Evolutionary conservation across 2,113 vertebrate genomes (phyloP).

Genomic region (Rhodinocichla rosea): DNA sequence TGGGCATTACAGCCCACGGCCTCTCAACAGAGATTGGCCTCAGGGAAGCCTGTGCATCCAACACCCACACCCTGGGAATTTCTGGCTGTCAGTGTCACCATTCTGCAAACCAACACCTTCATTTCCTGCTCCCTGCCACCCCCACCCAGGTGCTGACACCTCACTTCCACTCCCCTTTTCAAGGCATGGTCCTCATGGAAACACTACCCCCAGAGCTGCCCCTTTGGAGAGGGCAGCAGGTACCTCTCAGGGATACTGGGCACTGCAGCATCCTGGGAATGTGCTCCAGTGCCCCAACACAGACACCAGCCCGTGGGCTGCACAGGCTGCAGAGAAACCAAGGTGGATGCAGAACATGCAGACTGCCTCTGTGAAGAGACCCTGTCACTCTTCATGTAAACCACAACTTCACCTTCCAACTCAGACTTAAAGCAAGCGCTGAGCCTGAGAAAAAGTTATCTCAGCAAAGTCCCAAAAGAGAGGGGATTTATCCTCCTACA

Average conservation of each 20-base stretch:
- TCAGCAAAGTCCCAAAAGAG: not conserved
- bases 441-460: not conserved
- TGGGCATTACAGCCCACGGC: not conserved
- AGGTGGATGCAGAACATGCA: not conserved
- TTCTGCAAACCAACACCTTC: not conserved
- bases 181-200: not conserved
- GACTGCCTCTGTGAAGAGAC: not conserved
- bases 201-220: not conserved
- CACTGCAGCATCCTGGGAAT: not conserved
- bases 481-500: not conserved
- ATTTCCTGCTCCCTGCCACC: not conserved
- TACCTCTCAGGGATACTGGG: not conserved
- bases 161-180: not conserved
- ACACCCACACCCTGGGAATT: not conserved
- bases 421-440: not conserved
- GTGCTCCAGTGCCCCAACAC: not conserved
- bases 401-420: not conserved
- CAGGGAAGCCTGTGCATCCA: not conserved
- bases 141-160: not conserved
- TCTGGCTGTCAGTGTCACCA: not conserved
- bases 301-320: not conserved
- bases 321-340: not conserved
- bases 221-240: not conserved
- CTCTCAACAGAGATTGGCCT: not conserved
- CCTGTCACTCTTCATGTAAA: not conserved